Evolutionary conservation across 2,113 vertebrate species (phyloP), one percentile per base, ranked within the genome.

Genomic region (Cromileptes altivelis): DNA sequence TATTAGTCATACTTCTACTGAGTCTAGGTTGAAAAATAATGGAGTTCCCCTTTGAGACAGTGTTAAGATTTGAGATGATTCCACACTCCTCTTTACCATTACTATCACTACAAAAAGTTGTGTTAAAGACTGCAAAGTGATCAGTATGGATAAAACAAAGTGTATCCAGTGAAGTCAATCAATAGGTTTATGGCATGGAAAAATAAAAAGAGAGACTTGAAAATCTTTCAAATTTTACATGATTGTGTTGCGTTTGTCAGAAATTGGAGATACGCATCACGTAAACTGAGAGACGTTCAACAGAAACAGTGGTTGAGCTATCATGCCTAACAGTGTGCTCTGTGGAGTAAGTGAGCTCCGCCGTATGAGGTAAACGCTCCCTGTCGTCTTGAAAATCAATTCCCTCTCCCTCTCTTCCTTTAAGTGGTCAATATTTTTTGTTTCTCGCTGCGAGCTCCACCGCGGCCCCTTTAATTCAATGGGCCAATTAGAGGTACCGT

Each of bases 371-470:
- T 95, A 96, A 96, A 96, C 85, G 93, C 95, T 95, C 93, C 55
- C 90, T 78, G 87, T 88, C 81, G 82, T 88, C 90, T 95, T 95
- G 96, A 94, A 98, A 97, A 98, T 99, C 98, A 97, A 98, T 98
- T 95, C 91, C 93, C 92, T 95, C 91, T 94, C 92, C 89, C 94
- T 92, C 96, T 94, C 96, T 96, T 96, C 95, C 89, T 94, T 96
- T 97, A 98, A 98, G 97, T 98, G 97, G 96, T 97, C 97, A 96
- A 97, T 98, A 98, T 98, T 97, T 99, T 97, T 92, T 90, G 92
- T 94, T 97, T 97, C 96, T 96, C 92, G 94, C 96, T 93, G 96
- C 90, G 90, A 94, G 93, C 91, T 85, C 85, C 85, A 86, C 80
- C 77, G 47, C 61, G 70, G 84, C 82, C 96, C 95, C 94, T 96